phyloP scores from a whole-genome alignment of 2,113 vertebrate genomes.

The Euleptes europaea region DNA sequence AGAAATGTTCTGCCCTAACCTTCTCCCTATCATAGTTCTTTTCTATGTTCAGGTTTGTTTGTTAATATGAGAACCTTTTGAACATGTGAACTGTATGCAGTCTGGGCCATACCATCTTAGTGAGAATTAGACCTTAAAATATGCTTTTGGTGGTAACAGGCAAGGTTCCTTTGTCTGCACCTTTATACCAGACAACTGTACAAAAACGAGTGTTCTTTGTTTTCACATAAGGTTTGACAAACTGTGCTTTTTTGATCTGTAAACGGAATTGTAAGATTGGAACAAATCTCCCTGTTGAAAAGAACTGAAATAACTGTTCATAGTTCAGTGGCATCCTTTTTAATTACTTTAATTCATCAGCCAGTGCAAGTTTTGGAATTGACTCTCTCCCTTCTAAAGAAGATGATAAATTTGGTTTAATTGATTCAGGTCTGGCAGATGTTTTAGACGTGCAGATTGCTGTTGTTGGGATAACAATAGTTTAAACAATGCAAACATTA shows the following conservation, averaged over 20 bases:
- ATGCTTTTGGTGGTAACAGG: no score
- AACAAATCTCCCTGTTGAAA: background rate
- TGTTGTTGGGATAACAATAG: conserved; percentile 28
- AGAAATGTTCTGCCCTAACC: background rate
- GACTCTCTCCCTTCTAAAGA: background rate
- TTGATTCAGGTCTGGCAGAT: conserved; percentile 6
- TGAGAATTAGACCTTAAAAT: no score
- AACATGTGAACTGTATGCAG: background rate
- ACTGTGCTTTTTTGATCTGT: background rate
- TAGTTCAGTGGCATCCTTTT: background rate
- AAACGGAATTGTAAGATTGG: background rate
- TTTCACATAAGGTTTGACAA: background rate
- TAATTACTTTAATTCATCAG: background rate
- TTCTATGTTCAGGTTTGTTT: background rate
- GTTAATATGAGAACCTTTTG: background rate
- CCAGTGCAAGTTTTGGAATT: background rate
- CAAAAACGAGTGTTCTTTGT: background rate
- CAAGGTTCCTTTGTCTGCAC: no score
- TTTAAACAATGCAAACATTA: conserved; percentile 44
- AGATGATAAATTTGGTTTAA: conserved; percentile 2
- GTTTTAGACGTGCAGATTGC: background rate
- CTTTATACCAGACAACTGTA: no score
- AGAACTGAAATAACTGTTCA: background rate
- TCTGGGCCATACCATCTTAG: no score
- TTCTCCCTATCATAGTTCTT: background rate